Base-by-base conservation (phyloP, 2,888 invertebrate genomes). In the Cerastis rubricosa region DNA sequence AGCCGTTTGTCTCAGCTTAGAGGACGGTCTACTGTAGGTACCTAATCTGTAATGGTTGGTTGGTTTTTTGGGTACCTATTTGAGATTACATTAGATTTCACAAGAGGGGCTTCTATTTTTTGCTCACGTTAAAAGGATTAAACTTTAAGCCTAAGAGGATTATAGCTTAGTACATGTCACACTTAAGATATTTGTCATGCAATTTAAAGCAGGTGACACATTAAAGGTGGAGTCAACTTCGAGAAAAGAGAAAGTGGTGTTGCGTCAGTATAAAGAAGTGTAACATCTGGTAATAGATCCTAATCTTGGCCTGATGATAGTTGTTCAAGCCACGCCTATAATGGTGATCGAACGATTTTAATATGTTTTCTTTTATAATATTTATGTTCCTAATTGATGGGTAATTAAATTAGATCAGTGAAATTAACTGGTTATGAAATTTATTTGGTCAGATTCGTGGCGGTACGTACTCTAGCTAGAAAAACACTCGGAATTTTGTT, bases 401-500 rank as follows among this genome's bases (percentile, higher is more conserved):
- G 29, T 72, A 63, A 75, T 78, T 77, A 64, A 80, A 83, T 75
- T 64, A 76, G 75, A 75, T 69, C 59, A 66, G 63, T 76, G 43
- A 71, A 67, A 74, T 74, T 6, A 76, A 76, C 76, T 66, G 68
- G 80, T 76, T 85, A 73, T 59, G 25, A 72, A 79, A 78, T 69
- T 71, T 25, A 78, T 80, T 86, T 70, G 22, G 61, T 49, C 72
- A 67, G 17, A 54, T 59, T 6, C 8, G 1, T 25, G 19, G 5
- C 19, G 51, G n/a, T 40, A 59, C 25, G 45, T 61, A 63, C 14
- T 49, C 11, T 47, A 43, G 12, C n/a, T 43, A 43, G 12, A 59
- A 54, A 0, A 70, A 47, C 43, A 54, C n/a, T 45, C 0, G 17
- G 14, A 35, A 63, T 17, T 29, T 19, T 47, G 6, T 45, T 40